Evolutionary conservation across 2,797 vertebrate genomes (phyloP).

Genomic region (Pangasius sanitwongsei): DNA sequence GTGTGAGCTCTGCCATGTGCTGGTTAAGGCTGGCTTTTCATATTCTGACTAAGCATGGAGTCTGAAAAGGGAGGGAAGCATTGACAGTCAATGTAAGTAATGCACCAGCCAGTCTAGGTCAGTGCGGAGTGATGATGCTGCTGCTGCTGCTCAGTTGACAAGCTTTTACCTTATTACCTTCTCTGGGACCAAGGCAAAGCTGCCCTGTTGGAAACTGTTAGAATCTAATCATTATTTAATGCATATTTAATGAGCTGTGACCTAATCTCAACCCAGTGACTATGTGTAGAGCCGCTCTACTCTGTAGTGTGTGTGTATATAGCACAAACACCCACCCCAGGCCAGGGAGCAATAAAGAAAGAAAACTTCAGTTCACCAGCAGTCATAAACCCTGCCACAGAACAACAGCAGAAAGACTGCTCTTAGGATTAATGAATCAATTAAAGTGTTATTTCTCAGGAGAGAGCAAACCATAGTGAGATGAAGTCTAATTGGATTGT

Average conservation of each 20-base stretch:
- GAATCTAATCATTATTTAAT: constrained; percentile 19
- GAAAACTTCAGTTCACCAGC: constrained; percentile 24
- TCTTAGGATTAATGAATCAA: constrained; percentile 42
- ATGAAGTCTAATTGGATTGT: constrained; percentile 47
- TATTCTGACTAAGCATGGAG: not conserved
- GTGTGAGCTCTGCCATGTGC: not conserved
- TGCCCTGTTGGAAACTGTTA: not conserved
- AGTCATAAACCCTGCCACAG: constrained; percentile 35
- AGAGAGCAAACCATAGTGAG: constrained; percentile 27
- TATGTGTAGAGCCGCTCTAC: not conserved
- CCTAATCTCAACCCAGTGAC: not conserved
- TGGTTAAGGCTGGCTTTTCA: not conserved
- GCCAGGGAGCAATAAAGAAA: not conserved
- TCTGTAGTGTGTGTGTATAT: not conserved
- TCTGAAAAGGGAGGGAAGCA: not conserved
- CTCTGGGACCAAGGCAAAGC: not conserved
- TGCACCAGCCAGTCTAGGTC: not conserved
- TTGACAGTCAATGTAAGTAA: not conserved
- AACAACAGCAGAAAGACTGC: constrained; percentile 30
- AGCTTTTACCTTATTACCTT: not conserved
- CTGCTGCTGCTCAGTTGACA: not conserved
- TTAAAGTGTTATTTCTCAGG: constrained; percentile 39
- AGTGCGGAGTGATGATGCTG: not conserved
- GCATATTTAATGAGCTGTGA: constrained; percentile 17
- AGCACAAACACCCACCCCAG: not conserved